Evolutionary conservation across 2,888 invertebrate species (phyloP).

Genomic region (Isoperla grammatica): DNA sequence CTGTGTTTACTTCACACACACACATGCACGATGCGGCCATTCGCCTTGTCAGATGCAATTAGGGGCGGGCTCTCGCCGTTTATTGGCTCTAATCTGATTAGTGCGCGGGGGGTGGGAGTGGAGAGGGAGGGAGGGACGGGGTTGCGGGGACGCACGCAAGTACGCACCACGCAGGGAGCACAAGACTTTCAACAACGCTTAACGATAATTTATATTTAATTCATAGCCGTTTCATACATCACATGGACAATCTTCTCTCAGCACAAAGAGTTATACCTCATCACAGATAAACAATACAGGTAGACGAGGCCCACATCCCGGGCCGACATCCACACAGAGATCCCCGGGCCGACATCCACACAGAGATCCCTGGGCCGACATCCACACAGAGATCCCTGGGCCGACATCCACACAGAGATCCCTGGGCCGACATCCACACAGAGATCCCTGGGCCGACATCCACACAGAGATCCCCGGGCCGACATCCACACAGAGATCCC

Average conservation of each 20-base stretch:
- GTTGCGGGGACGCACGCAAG: background rate
- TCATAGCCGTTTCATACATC: conserved; percentile 8
- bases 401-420: too few relatives aligned
- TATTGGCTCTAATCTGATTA: conserved; percentile 24
- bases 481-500: too few relatives aligned
- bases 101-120: background rate
- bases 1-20: too few relatives aligned
- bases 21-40: conserved; percentile 2
- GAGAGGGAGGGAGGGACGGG: conserved; percentile 1
- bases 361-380: too few relatives aligned
- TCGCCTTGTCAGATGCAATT: conserved; percentile 25
- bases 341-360: too few relatives aligned
- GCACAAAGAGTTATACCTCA: too few relatives aligned
- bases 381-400: too few relatives aligned
- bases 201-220: conserved; percentile 14
- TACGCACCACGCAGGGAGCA: background rate
- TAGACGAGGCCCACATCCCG: too few relatives aligned
- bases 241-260: background rate
- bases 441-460: too few relatives aligned
- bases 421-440: too few relatives aligned
- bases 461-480: too few relatives aligned
- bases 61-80: conserved; percentile 23
- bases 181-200: background rate
- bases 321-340: too few relatives aligned
- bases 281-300: background rate